These are phyloP conservation scores for Aromia moschata DNA, from an alignment of 2,888 invertebrate species.

Conservation along the genomic window DNA sequence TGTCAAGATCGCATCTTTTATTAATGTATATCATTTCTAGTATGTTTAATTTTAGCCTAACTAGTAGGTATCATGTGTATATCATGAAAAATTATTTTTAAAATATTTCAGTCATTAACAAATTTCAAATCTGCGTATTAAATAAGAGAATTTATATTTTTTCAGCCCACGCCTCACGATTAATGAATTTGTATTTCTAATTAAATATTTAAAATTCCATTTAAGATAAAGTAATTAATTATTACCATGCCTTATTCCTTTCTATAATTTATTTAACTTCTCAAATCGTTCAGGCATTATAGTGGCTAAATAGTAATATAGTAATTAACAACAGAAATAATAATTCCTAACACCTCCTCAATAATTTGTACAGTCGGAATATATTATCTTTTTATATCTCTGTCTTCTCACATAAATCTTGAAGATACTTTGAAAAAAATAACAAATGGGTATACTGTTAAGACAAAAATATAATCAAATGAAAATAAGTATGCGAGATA, in stretches of 20 bases:
- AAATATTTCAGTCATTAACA: too few relatives aligned
- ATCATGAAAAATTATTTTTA: too few relatives aligned
- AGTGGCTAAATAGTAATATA: neutral
- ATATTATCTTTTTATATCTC: neutral
- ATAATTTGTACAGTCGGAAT: neutral
- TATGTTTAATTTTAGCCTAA: too few relatives aligned
- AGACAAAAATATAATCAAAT: slow-evolving; percentile 17
- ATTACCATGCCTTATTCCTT: neutral
- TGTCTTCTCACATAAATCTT: slow-evolving; percentile 19
- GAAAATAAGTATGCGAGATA: slow-evolving; percentile 18
- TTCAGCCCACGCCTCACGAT: too few relatives aligned
- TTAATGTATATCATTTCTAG: too few relatives aligned
- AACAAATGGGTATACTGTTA: slow-evolving; percentile 16
- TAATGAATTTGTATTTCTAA: too few relatives aligned
- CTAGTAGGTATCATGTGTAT: too few relatives aligned
- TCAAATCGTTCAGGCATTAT: neutral
- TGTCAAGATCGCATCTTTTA: too few relatives aligned
- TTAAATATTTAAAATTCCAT: too few relatives aligned
- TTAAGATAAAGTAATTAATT: too few relatives aligned
- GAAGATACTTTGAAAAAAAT: slow-evolving; percentile 8
- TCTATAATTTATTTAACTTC: neutral
- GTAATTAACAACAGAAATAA: neutral
- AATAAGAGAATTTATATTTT: too few relatives aligned
- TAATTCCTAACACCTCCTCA: slow-evolving; percentile 5
- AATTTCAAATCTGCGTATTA: too few relatives aligned